phyloP scores from a whole-genome alignment of 2,888 invertebrate genomes.

The Hololepta plana region DNA sequence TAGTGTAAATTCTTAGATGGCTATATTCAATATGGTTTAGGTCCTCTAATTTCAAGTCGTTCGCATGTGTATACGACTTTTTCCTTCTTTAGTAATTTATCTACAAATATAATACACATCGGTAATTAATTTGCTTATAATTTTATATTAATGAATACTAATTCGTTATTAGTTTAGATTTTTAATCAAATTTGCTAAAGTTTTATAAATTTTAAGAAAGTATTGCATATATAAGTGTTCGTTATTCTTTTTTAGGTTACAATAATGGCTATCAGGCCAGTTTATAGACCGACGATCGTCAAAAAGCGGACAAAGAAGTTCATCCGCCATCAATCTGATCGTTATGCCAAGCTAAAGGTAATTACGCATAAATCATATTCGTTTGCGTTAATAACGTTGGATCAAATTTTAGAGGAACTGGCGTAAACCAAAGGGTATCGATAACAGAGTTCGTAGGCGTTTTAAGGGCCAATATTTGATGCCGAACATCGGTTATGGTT shows the following conservation, averaged over 20 bases:
- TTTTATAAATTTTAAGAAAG: not conserved
- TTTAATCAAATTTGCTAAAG: not conserved
- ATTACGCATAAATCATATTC: conserved; percentile 8
- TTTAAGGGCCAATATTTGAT: conserved; percentile 99
- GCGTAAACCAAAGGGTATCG: conserved; percentile 99
- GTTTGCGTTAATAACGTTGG: not conserved
- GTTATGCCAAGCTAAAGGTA: conserved; percentile 90
- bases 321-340: conserved; percentile 95
- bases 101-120: too few species aligned
- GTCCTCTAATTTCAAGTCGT: too few species aligned
- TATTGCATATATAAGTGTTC: conserved; percentile 5
- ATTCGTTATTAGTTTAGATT: too few species aligned
- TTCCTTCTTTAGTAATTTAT: too few species aligned
- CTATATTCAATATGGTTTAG: too few species aligned
- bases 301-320: conserved; percentile 98
- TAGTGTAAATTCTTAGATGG: too few species aligned
- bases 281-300: conserved; percentile 75
- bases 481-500: conserved; percentile 99
- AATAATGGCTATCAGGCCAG: conserved; percentile 79
- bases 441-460: conserved; percentile 95
- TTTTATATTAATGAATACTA: too few species aligned
- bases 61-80: too few species aligned
- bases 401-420: conserved; percentile 61
- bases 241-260: conserved; percentile 9
- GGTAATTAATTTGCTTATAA: too few species aligned